phyloP scores from a whole-genome alignment of 2,113 vertebrate genomes.

The Archocentrus centrarchus region DNA sequence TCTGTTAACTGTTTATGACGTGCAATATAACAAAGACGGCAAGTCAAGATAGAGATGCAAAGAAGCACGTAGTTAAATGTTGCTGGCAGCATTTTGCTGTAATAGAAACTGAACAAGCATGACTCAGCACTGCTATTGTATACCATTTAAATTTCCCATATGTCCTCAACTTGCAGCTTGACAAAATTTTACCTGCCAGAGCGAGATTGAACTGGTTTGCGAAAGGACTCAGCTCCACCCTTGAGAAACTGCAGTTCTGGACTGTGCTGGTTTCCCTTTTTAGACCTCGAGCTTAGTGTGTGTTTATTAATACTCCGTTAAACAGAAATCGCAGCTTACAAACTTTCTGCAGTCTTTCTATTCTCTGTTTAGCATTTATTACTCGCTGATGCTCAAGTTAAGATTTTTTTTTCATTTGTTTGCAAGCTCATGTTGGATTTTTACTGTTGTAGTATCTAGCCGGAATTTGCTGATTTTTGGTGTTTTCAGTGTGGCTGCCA shows the following conservation, averaged over 20 bases:
- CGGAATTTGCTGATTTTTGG: not conserved
- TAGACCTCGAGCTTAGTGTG: rapidly evolving
- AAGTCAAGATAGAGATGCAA: not conserved
- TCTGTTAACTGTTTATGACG: not conserved
- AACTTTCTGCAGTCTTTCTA: not conserved
- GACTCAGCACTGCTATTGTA: not conserved
- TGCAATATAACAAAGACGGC: not conserved
- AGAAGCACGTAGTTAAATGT: not conserved
- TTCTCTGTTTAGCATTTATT: not conserved
- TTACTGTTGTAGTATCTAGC: not conserved
- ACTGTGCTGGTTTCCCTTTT: not conserved
- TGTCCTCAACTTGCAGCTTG: not conserved
- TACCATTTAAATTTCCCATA: not conserved
- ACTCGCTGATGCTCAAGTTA: not conserved
- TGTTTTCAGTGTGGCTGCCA: not conserved
- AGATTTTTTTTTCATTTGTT: not conserved
- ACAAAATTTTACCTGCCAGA: not conserved
- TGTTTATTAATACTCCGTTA: too few relatives aligned
- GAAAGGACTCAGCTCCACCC: not conserved
- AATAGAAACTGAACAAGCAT: conserved; percentile 1
- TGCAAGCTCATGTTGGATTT: not conserved
- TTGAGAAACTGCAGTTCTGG: not conserved
- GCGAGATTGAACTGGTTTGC: not conserved
- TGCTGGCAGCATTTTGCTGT: not conserved
- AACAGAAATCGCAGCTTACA: too few relatives aligned